Percentiles rank a stretch among this genome's conserved stretches.
Conservation (phyloP, 1,140 invertebrate species). For the Epicauta chinensis region DNA sequence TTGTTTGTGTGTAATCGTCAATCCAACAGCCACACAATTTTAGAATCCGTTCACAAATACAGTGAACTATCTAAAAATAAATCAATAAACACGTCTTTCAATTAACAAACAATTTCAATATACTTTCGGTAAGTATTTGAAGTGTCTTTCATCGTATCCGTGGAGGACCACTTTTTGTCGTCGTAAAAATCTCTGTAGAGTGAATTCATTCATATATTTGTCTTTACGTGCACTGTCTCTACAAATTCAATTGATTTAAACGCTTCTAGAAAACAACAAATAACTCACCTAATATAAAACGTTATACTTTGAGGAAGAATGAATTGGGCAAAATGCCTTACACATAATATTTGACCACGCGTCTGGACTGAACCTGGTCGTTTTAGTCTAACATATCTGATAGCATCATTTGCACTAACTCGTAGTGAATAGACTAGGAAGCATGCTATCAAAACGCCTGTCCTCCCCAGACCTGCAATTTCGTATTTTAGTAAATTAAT, state of each 20-base stretch:
- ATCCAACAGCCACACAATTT: constrained; percentile 57
- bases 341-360: constrained; percentile 69
- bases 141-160: constrained; percentile 70
- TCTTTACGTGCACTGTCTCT: constrained; percentile 45
- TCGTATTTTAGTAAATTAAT: too few species aligned
- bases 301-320: constrained; percentile 73
- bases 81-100: neutral
- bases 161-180: constrained; percentile 70
- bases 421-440: constrained; percentile 76
- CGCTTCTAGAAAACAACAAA: neutral
- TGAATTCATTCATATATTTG: constrained; percentile 56
- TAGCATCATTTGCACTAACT: constrained; percentile 71
- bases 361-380: constrained; percentile 77
- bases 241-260: constrained; percentile 19
- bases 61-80: constrained; percentile 61
- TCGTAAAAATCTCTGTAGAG: constrained; percentile 61
- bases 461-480: constrained; percentile 71
- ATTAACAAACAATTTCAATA: neutral
- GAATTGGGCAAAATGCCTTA: constrained; percentile 77
- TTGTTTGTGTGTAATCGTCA: constrained; percentile 40
- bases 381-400: constrained; percentile 73
- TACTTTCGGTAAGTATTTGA: constrained; percentile 76
- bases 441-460: constrained; percentile 80
- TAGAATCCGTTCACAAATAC: constrained; percentile 69
- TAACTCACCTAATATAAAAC: constrained; percentile 57